These are phyloP conservation scores for Ochotona princeps DNA, from an alignment of 2,113 vertebrate species.

Conservation along the genomic window DNA sequence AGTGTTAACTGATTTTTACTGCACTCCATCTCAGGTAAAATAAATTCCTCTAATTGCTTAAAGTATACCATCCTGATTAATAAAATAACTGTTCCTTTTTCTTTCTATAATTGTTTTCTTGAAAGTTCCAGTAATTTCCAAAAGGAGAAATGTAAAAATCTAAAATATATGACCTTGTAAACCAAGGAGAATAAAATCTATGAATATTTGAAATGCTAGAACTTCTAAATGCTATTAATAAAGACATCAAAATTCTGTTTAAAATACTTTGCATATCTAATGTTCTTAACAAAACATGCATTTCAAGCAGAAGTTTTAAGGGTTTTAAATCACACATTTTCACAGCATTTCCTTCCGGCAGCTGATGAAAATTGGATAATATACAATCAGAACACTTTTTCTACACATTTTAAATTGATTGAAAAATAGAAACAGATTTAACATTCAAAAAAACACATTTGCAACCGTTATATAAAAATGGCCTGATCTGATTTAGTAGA, in stretches of 20 bases:
- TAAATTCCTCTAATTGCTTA: not conserved
- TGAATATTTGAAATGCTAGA: constrained; percentile 70
- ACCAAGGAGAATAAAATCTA: constrained; percentile 62
- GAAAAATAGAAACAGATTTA: constrained; percentile 84
- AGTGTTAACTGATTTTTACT: constrained; percentile 1
- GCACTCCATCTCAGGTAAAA: not conserved
- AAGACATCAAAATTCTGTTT: constrained; percentile 79
- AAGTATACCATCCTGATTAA: not conserved
- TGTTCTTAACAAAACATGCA: constrained; percentile 82
- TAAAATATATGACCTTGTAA: constrained; percentile 73
- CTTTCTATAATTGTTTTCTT: not conserved
- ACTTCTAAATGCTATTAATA: constrained; percentile 81
- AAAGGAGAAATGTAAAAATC: constrained; percentile 36
- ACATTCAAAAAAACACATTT: constrained; percentile 78
- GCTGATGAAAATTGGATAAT: constrained; percentile 84
- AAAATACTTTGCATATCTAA: constrained; percentile 81
- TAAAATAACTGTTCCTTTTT: constrained; percentile 36
- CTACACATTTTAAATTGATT: constrained; percentile 84
- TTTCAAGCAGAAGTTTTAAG: constrained; percentile 83
- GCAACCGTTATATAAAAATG: constrained; percentile 76
- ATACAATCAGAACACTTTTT: constrained; percentile 83
- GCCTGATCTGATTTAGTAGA: constrained; percentile 77
- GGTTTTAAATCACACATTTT: constrained; percentile 83
- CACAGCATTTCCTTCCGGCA: constrained; percentile 82
- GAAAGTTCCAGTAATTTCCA: constrained; percentile 10